Base-by-base conservation (phyloP, 2,888 invertebrate genomes). In the Dryomyza anilis region DNA sequence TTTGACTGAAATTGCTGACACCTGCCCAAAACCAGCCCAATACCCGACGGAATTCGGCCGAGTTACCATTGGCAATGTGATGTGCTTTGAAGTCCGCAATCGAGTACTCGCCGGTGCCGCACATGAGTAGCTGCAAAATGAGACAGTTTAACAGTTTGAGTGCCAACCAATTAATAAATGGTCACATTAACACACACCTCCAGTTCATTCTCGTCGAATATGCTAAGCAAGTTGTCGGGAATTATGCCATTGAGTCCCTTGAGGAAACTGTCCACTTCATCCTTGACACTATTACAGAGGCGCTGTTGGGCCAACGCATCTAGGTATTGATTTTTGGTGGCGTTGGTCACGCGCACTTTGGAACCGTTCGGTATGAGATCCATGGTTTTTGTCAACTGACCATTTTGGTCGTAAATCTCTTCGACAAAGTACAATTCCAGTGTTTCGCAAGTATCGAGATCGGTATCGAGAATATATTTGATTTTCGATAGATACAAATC, bases 131-230 rank as follows among this genome's bases (percentile, higher is more conserved):
- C 95, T 95, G 83, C 50, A 85, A 84, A 70, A 25, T 33, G 19
- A 2, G 1, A 43, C 3, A 16, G 1, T 36, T 43, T 3, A 39
- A 14, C 6, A 39, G n/a, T n/a, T n/a, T n/a, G n/a, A n/a, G n/a
- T n/a, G n/a, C n/a, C n/a, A n/a, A n/a, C n/a, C n/a, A n/a, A n/a
- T n/a, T n/a, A n/a, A n/a, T n/a, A n/a, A 39, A 39, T 39, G 39
- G 3, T 33, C 12, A 33, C 33, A 33, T 43, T 3, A 27, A 43
- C 5, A 69, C 68, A 80, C 80, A 95, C 94, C 91, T 97, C 96
- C 27, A 97, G 86, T 84, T 97, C 96, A 84, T 95, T 95, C 84
- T 96, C 96, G 85, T 96, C 96, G 84, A 97, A 96, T 81, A 96
- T 95, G 78, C 94, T 94, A 68, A 97, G 87, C 74, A 96, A 87